Evolutionary conservation across 2,888 invertebrate species (phyloP).

Genomic region (Drosophila pseudotalamancana): DNA sequence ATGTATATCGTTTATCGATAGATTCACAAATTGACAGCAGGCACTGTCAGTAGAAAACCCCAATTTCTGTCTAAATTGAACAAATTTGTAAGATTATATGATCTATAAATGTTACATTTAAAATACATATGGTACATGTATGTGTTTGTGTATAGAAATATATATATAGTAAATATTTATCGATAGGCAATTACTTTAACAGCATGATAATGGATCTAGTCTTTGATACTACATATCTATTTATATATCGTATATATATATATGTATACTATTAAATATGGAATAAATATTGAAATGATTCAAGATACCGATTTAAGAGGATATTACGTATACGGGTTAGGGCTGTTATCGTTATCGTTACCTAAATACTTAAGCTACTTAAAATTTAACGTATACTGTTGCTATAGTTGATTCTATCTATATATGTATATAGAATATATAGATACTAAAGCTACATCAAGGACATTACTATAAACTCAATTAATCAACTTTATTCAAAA

Average conservation of each 20-base stretch:
- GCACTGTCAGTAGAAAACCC: slow-evolving; percentile 8
- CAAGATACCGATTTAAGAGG: background rate
- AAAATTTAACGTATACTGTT: slow-evolving; percentile 20
- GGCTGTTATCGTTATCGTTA: slow-evolving; percentile 26
- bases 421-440: slow-evolving; percentile 1
- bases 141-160: background rate
- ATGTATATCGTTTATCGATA: background rate
- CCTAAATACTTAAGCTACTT: slow-evolving; percentile 44
- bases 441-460: slow-evolving; percentile 43
- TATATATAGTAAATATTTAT: background rate
- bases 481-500: slow-evolving; percentile 22
- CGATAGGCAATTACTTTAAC: slow-evolving; percentile 7
- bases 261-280: slow-evolving; percentile 25
- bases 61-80: slow-evolving; percentile 5
- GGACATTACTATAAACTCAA: slow-evolving; percentile 25
- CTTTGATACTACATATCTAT: slow-evolving; percentile 26
- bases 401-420: slow-evolving; percentile 12
- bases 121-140: slow-evolving; percentile 12
- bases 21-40: background rate
- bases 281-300: slow-evolving; percentile 9
- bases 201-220: slow-evolving; percentile 38
- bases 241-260: slow-evolving; percentile 33
- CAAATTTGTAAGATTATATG: slow-evolving; percentile 2
- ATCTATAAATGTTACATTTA: background rate
- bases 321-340: slow-evolving; percentile 15